Conservation (phyloP, 2,113 vertebrate species). For the Saccopteryx bilineata region DNA sequence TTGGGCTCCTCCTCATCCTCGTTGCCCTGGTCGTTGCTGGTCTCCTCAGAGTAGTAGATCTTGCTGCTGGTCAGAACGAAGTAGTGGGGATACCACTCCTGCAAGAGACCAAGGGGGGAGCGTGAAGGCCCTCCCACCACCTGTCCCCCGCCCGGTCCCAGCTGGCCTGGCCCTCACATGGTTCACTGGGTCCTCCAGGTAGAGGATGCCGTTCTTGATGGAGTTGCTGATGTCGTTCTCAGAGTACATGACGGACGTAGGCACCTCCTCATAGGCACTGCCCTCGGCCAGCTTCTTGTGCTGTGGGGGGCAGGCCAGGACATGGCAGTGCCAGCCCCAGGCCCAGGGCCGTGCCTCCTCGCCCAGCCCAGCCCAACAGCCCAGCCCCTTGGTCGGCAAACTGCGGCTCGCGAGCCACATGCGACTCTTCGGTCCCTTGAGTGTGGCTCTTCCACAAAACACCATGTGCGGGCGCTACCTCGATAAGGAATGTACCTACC, state of each 20-base stretch:
- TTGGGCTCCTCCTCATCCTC: constrained; percentile 98
- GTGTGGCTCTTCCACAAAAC: too few species aligned
- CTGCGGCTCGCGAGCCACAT: too few species aligned
- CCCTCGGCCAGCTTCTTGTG: constrained; percentile 99
- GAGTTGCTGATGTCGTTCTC: constrained; percentile 99
- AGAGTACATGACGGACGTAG: constrained; percentile 94
- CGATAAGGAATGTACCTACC: too few species aligned
- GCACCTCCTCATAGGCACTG: constrained; percentile 97
- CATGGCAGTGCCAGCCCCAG: background rate
- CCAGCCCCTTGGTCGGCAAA: too few species aligned
- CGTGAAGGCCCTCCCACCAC: background rate
- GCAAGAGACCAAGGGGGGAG: background rate
- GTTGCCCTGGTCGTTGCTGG: constrained; percentile 94
- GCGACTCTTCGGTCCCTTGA: too few species aligned
- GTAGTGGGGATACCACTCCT: constrained; percentile 99
- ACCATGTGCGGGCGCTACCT: too few species aligned
- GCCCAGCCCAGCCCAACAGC: background rate
- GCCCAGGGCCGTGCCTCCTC: background rate
- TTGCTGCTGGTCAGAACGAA: constrained; percentile 99
- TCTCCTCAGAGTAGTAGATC: constrained; percentile 99
- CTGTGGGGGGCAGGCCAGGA: constrained; percentile 82
- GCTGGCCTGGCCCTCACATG: constrained; percentile 88
- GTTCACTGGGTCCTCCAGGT: constrained; percentile 98
- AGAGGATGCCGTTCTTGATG: constrained; percentile 98
- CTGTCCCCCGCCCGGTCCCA: background rate